Percentiles rank a stretch among this genome's conserved stretches.
phyloP scores from a whole-genome alignment of 2,797 vertebrate genomes.

The Enteromius argenteus region DNA sequence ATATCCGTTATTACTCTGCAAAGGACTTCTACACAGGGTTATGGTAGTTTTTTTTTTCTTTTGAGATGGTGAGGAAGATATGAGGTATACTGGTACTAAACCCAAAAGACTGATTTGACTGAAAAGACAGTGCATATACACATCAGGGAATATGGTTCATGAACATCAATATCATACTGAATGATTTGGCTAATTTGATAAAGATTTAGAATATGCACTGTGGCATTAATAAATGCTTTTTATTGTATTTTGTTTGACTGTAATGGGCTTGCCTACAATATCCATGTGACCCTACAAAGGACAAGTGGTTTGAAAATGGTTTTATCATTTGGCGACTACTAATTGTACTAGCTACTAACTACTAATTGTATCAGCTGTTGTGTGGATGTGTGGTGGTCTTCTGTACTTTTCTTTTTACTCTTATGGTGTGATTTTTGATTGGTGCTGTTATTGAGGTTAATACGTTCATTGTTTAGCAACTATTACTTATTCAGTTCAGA shows the following conservation, averaged over 20 bases:
- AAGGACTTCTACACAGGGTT: neutral
- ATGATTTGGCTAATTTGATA: neutral
- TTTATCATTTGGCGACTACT: neutral
- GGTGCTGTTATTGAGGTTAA: neutral
- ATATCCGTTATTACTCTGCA: constrained; percentile 58
- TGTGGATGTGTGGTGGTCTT: neutral
- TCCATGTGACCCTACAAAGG: neutral
- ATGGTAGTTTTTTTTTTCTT: neutral
- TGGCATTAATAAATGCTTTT: neutral
- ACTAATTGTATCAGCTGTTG: neutral
- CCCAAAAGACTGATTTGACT: neutral
- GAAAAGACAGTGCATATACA: neutral
- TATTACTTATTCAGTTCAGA: neutral
- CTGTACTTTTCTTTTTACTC: neutral
- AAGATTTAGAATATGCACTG: neutral
- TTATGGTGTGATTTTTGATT: neutral
- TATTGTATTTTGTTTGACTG: neutral
- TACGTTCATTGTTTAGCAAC: neutral
- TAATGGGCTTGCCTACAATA: neutral
- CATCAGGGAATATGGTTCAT: neutral
- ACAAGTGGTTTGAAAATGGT: neutral
- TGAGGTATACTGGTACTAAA: neutral
- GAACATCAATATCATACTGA: neutral
- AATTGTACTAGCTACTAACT: neutral
- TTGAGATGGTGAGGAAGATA: neutral